Base-by-base conservation (phyloP, 2,797 vertebrate species). In the Oophaga sylvatica region DNA sequence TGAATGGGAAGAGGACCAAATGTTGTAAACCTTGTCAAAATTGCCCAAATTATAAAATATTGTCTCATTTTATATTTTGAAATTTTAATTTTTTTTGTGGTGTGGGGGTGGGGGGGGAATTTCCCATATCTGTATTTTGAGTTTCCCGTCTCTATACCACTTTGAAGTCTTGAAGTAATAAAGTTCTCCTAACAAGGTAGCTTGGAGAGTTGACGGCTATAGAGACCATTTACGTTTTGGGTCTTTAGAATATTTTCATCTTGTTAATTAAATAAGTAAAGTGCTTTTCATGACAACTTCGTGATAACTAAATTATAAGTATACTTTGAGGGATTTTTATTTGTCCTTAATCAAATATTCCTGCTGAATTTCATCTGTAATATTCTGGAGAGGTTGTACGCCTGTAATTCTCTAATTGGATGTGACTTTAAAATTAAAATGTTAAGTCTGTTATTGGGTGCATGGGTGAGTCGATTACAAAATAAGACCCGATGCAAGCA, bases 391-490 rank as follows among this genome's bases (percentile, higher is more conserved):
- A 92, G 89, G 93, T 91, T 92, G 90, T 91, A 89, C 80, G 84
- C 75, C 80, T 83, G 83, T 89, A 89, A 89, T 89, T 89, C 63
- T 86, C 84, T 89, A 89, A 89, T 89, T 89, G 84, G 80, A 89
- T 89, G 80, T 89, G 88, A 89, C 84, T 83, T 87, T 81, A 89
- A 89, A 93, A 91, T 93, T 93, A 94, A 92, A 92, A 92, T 90
- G 90, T 92, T 91, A 91, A 89, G 89, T 83, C 90, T 91, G 89
- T 92, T 91, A 90, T 88, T 90, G 80, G 84, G 93, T 93, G 92
- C 91, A 88, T 89, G 92, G 92, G 92, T 92, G 92, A 89, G 91
- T 91, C 82, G 90, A 94, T 94, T 93, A 91, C 93, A 93, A 91
- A 81, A 89, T 88, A 93, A 91, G 93, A 92, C 90, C 90, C 90